phyloP scores from a whole-genome alignment of 1,140 invertebrate genomes.

The Anadara kagoshimensis region DNA sequence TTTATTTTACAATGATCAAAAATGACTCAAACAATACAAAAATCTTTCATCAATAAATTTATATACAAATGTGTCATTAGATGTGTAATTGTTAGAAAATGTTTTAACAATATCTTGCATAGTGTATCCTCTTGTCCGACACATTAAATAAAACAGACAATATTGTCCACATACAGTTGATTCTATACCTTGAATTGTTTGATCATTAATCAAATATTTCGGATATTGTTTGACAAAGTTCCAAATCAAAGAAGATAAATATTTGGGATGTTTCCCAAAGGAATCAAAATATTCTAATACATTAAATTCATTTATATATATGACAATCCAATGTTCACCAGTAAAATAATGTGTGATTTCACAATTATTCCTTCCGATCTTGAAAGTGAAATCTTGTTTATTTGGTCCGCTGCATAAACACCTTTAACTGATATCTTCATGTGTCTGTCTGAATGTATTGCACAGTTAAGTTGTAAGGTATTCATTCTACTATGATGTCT shows the following conservation, averaged over 20 bases:
- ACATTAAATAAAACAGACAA: constrained; percentile 26
- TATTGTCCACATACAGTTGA: constrained; percentile 35
- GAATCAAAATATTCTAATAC: constrained; percentile 29
- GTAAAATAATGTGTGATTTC: constrained; percentile 13
- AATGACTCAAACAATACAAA: neutral
- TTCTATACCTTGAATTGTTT: constrained; percentile 24
- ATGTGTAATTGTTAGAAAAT: constrained; percentile 14
- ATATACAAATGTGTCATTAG: constrained; percentile 31
- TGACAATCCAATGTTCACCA: constrained; percentile 34
- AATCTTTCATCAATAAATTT: constrained; percentile 4
- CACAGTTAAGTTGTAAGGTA: constrained; percentile 21
- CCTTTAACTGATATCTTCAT: constrained; percentile 19
- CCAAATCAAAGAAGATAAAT: neutral
- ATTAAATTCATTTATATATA: constrained; percentile 9
- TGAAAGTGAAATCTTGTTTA: neutral
- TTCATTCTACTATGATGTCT: constrained; percentile 35
- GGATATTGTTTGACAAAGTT: too few relatives aligned
- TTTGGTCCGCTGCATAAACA: constrained; percentile 19
- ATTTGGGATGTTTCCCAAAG: constrained; percentile 12
- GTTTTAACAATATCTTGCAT: constrained; percentile 7
- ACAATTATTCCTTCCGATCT: neutral
- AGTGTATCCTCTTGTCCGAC: constrained; percentile 5
- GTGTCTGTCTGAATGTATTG: constrained; percentile 14
- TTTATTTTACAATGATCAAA: too few relatives aligned
- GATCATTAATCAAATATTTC: too few relatives aligned